Percentiles rank a stretch among this genome's conserved stretches.
These are phyloP conservation scores for Hirudinaria manillensis DNA, from an alignment of 2,888 invertebrate species.

Conservation along the genomic window DNA sequence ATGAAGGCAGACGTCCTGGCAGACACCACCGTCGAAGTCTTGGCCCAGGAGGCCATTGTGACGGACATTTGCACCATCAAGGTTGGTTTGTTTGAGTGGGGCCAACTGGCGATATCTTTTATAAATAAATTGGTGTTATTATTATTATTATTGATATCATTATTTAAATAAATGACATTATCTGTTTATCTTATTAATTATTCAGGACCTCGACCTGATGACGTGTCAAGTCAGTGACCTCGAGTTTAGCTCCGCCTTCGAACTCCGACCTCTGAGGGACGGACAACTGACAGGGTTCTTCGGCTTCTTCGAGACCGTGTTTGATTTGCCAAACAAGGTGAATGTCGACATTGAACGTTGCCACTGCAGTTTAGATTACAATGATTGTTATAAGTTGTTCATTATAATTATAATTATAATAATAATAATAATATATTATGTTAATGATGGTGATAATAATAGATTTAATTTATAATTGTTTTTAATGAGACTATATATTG, in stretches of 20 bases:
- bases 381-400: background rate
- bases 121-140: background rate
- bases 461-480: background rate
- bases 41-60: conserved; percentile 64
- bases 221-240: conserved; percentile 65
- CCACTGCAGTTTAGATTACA: too few species aligned
- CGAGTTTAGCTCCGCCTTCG: conserved; percentile 62
- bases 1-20: conserved; percentile 76
- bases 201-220: conserved; percentile 67
- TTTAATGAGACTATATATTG: background rate
- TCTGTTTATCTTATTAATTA: background rate
- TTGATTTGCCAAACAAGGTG: conserved; percentile 35
- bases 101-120: background rate
- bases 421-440: background rate
- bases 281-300: conserved; percentile 73
- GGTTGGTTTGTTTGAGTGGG: conserved; percentile 42
- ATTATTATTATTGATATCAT: background rate
- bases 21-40: conserved; percentile 69
- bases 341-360: background rate
- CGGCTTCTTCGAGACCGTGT: conserved; percentile 76
- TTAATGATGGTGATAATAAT: conserved; percentile 7
- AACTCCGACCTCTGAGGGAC: conserved; percentile 62
- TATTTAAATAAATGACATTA: background rate
- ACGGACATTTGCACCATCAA: conserved; percentile 63
- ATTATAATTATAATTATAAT: conserved; percentile 10